Evolutionary conservation across 2,113 vertebrate genomes (phyloP).

Genomic region (Catharus minimus): DNA sequence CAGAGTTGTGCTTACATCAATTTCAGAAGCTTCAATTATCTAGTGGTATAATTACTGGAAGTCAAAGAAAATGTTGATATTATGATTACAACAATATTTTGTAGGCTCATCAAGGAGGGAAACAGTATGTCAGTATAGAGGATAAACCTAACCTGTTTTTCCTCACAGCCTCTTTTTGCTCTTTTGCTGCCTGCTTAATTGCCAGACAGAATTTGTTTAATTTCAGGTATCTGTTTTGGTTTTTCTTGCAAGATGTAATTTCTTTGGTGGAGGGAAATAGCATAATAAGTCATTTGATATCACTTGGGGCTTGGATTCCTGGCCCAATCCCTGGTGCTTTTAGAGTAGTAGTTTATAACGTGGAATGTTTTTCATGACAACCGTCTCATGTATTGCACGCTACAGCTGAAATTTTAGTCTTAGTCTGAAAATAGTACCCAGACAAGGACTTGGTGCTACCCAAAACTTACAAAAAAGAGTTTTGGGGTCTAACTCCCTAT

Average conservation of each 20-base stretch:
- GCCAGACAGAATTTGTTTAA: constrained; percentile 44
- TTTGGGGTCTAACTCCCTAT: neutral
- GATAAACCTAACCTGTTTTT: constrained; percentile 7
- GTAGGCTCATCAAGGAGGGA: neutral
- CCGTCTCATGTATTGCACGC: constrained; percentile 45
- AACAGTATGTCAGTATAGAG: neutral
- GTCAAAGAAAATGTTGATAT: constrained; percentile 4
- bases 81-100: constrained; percentile 17
- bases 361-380: constrained; percentile 68
- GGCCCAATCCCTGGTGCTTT: constrained; percentile 51
- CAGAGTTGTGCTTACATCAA: neutral
- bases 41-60: constrained; percentile 34
- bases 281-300: constrained; percentile 63
- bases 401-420: constrained; percentile 41
- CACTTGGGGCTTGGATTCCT: constrained; percentile 56
- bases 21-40: constrained; percentile 32
- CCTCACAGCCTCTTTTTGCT: neutral
- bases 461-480: neutral
- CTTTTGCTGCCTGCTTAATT: constrained; percentile 35
- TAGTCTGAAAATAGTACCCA: constrained; percentile 44
- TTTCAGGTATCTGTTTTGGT: constrained; percentile 55
- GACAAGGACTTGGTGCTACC: neutral
- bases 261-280: constrained; percentile 55
- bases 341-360: constrained; percentile 49
- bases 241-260: constrained; percentile 59